Conservation (phyloP, 2,888 invertebrate species). For the Protophormia terraenovae region DNA sequence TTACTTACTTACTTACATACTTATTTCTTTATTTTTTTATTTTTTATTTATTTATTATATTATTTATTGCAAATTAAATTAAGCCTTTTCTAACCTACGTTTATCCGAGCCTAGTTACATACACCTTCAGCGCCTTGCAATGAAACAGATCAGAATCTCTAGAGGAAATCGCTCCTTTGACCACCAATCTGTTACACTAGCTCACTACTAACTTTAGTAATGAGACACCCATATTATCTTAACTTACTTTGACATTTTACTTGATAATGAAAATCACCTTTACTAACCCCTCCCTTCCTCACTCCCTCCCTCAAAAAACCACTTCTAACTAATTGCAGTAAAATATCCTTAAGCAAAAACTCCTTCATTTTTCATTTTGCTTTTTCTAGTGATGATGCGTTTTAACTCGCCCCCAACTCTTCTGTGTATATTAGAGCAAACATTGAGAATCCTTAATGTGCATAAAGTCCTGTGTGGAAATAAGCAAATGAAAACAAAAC, state of each 20-base stretch:
- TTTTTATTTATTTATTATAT: too few relatives aligned
- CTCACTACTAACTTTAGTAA: too few relatives aligned
- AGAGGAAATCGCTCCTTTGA: too few relatives aligned
- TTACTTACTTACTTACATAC: too few relatives aligned
- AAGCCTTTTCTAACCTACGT: too few relatives aligned
- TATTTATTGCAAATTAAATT: too few relatives aligned
- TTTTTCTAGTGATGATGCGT: constrained; percentile 39
- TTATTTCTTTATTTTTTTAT: too few relatives aligned
- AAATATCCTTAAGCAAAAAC: constrained; percentile 61
- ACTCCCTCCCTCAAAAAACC: neutral
- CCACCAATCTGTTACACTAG: too few relatives aligned
- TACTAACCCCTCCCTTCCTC: neutral
- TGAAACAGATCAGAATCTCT: too few relatives aligned
- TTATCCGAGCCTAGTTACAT: too few relatives aligned
- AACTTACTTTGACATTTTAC: constrained; percentile 1
- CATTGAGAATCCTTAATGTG: constrained; percentile 10
- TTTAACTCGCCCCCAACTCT: neutral
- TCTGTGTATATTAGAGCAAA: neutral
- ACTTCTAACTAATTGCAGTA: constrained; percentile 60
- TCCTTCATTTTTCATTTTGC: constrained; percentile 7
- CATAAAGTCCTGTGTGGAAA: constrained; percentile 42
- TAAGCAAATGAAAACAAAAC: constrained; percentile 27
- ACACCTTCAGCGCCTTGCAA: too few relatives aligned
- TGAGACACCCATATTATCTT: too few relatives aligned
- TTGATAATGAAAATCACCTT: neutral